Evolutionary conservation across 1,140 invertebrate species (phyloP).

Genomic region (Caenorhabditis elegans): WBcel235 BX284603.4:13010001-13010500

Average conservation of each 20-base stretch:
- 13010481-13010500: too few relatives aligned
- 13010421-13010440: neutral
- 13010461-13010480: too few relatives aligned
- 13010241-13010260: neutral
- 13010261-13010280: neutral
- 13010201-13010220: neutral
- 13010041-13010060: constrained; percentile 10
- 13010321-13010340: neutral
- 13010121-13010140: neutral
- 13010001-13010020: constrained; percentile 3
- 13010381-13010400: neutral
- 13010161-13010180: neutral
- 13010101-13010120: neutral
- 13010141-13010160: neutral
- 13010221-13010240: neutral
- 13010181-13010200: neutral
- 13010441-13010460: neutral
- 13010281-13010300: neutral
- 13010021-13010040: constrained; percentile 31
- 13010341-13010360: too few relatives aligned
- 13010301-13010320: neutral
- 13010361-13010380: neutral
- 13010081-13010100: neutral
- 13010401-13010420: neutral
- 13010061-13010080: neutral